Percentiles rank a stretch among this genome's conserved stretches.
These are phyloP conservation scores for Dendrocopos noguchii DNA, from an alignment of 2,113 vertebrate species.

Conservation along the genomic window DNA sequence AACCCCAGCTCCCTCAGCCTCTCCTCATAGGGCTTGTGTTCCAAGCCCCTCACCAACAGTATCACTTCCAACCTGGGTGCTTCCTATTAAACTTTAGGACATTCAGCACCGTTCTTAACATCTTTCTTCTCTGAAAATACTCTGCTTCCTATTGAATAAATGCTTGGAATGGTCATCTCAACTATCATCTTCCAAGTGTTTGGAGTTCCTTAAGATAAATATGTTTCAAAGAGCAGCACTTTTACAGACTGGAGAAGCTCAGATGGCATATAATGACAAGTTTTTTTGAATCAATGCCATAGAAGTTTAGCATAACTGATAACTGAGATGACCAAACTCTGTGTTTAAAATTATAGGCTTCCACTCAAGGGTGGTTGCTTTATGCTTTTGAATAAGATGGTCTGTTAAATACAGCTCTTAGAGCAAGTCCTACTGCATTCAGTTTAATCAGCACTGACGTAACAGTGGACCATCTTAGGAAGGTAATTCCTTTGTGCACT, in stretches of 20 bases:
- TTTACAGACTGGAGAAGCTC: background rate
- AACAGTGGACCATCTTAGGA: background rate
- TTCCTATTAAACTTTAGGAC: background rate
- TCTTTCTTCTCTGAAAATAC: background rate
- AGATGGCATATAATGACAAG: background rate
- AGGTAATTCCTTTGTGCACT: background rate
- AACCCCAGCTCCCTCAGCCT: too few species aligned
- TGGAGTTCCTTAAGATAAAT: background rate
- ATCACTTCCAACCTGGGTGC: background rate
- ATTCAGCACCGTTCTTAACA: background rate
- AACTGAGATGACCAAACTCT: background rate
- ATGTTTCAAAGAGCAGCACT: background rate
- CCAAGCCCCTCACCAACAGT: too few species aligned
- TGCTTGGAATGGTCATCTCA: background rate
- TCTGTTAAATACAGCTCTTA: background rate
- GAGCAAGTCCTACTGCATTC: background rate
- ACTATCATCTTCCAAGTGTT: background rate
- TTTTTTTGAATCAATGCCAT: background rate
- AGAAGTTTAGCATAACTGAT: background rate
- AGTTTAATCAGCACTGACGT: background rate
- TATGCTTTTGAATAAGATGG: background rate
- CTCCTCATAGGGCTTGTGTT: too few species aligned
- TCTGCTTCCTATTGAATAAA: background rate
- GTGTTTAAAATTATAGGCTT: background rate
- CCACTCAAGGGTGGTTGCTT: background rate